Evolutionary conservation across 2,113 vertebrate genomes (phyloP), one percentile per base, ranked within the genome.

Genomic region (Xenopus borealis): DNA sequence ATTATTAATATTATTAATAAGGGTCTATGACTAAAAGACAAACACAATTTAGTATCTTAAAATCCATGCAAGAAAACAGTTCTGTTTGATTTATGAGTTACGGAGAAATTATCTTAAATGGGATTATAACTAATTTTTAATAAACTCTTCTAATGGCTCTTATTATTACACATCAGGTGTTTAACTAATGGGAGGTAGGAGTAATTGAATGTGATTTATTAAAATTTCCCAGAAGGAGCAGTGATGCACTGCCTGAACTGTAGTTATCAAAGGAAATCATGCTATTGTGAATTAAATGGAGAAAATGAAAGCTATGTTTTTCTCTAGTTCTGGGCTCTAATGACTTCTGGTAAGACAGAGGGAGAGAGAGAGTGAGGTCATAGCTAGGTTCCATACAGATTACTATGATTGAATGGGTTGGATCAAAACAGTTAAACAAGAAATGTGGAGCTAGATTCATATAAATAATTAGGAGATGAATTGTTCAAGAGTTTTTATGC

Each of bases 71-170:
- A 83, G 79, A 83, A 82, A 89, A 81, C 88, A 80, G 84, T 88
- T 85, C 84, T 89, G 87, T 87, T 89, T 81, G 85, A 79, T 88
- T 88, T 88, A 89, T 90, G 88, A 87, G 89, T 89, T 89, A 61
- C 27, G 20, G 20, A 23, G 17, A 23, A 27, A 61, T 61, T 20
- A 23, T 61, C 58, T 61, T 27, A 61, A 61, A 12, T 27, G 18
- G 58, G 19, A 61, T 61, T 27, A 27, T 55, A 55, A 27, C 58
- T 61, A 20, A 20, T 61, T 61, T 61, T 61, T 23, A 61, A 61
- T 12, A 61, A 61, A 61, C 58, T 61, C 10, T 20, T 61, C 58
- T 61, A 61, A 61, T 61, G 58, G 27, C 58, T 23, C 58, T 55
- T 55, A 61, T 27, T 61, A 61, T 23, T 61, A 27, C 10, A 23